Conservation (phyloP, 2,888 invertebrate genomes). For the Lissonota sp. region DNA sequence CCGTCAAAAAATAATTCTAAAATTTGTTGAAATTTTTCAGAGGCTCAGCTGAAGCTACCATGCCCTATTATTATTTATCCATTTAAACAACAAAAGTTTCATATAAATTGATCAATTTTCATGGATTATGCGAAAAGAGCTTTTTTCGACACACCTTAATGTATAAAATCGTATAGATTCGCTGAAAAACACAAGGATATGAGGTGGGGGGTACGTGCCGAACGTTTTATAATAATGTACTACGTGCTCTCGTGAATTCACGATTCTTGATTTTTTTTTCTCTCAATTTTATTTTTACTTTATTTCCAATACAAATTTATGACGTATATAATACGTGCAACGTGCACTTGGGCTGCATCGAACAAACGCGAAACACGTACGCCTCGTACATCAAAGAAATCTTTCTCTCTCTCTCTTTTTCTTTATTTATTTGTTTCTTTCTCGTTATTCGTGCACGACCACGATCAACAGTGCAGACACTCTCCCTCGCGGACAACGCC, state of each 20-base stretch:
- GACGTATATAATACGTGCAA: conserved; percentile 37
- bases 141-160: neutral
- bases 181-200: conserved; percentile 23
- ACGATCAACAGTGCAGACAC: conserved; percentile 57
- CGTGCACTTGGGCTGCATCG: conserved; percentile 37
- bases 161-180: conserved; percentile 19
- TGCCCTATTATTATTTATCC: too few species aligned
- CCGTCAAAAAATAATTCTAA: too few species aligned
- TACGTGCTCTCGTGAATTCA: conserved; percentile 56
- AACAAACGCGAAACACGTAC: conserved; percentile 61
- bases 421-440: neutral
- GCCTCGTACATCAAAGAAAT: conserved; percentile 54
- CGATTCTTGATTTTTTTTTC: conserved; percentile 35
- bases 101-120: too few species aligned
- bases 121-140: conserved; percentile 23
- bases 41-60: too few species aligned
- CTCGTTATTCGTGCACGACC: conserved; percentile 29
- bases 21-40: too few species aligned
- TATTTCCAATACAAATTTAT: conserved; percentile 53
- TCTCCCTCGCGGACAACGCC: conserved; percentile 18
- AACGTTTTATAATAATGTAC: conserved; percentile 58
- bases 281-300: neutral
- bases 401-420: conserved; percentile 10
- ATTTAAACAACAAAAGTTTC: too few species aligned
- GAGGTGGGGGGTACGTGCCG: conserved; percentile 28